Conservation (phyloP, 2,797 vertebrate genomes). For the Astyanax mexicanus region DNA sequence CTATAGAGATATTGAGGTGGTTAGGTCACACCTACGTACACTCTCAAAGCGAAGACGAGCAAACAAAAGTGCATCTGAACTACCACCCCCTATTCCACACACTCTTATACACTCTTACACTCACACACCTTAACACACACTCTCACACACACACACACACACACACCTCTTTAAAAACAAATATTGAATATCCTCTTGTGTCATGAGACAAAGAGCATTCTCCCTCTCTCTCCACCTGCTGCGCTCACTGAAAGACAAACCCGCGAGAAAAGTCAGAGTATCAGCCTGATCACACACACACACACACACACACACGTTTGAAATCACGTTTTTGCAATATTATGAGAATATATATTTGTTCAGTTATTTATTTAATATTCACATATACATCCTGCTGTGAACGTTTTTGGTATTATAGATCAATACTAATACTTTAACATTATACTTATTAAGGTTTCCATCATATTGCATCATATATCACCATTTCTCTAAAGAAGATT, state of each 20-base stretch:
- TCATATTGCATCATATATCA: too few species aligned
- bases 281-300: background rate
- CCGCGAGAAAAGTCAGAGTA: background rate
- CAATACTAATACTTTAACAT: too few species aligned
- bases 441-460: too few species aligned
- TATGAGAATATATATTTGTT: too few species aligned
- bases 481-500: too few species aligned
- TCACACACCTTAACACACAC: conserved; percentile 18
- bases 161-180: conserved; percentile 36
- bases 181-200: conserved; percentile 54
- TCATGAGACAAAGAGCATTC: conserved; percentile 49
- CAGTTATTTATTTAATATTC: too few species aligned
- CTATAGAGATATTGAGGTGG: conserved; percentile 33
- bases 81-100: conserved; percentile 11
- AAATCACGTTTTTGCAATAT: too few species aligned
- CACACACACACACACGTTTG: too few species aligned
- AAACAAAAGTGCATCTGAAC: conserved; percentile 54
- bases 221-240: conserved; percentile 58
- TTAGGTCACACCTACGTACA: conserved; percentile 46
- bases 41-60: conserved; percentile 35
- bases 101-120: background rate
- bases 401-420: too few species aligned
- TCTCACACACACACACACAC: conserved; percentile 21
- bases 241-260: conserved; percentile 45
- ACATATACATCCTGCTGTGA: too few species aligned